Conservation (phyloP, 2,797 vertebrate genomes). For the Myotis planiceps region DNA sequence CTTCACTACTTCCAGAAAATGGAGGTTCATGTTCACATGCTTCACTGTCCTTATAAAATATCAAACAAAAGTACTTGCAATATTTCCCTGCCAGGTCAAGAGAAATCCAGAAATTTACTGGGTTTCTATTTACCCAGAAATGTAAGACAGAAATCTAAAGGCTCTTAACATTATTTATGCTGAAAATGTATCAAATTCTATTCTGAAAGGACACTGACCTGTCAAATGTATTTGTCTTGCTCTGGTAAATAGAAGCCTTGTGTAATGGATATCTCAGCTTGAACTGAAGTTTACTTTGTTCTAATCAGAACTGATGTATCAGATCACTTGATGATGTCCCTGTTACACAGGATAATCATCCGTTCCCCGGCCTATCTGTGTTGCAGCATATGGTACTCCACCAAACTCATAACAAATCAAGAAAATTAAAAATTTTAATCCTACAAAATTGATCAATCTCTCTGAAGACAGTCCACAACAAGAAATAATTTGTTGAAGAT, state of each 20-base stretch:
- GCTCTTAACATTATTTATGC: constrained; percentile 65
- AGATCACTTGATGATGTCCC: constrained; percentile 69
- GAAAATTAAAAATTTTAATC: constrained; percentile 10
- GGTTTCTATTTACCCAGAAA: constrained; percentile 64
- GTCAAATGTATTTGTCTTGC: constrained; percentile 72
- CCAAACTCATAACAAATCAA: constrained; percentile 50
- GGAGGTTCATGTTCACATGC: not conserved
- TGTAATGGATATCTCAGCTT: constrained; percentile 72
- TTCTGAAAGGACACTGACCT: constrained; percentile 73
- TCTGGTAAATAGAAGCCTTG: constrained; percentile 66
- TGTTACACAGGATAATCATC: constrained; percentile 51
- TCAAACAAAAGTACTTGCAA: constrained; percentile 46
- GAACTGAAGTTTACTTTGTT: constrained; percentile 76
- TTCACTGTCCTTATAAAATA: not conserved
- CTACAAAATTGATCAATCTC: not conserved
- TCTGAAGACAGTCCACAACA: constrained; percentile 13
- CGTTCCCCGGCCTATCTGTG: not conserved
- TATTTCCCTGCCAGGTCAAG: constrained; percentile 37
- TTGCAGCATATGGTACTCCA: constrained; percentile 34
- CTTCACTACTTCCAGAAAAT: not conserved
- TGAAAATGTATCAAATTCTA: constrained; percentile 73
- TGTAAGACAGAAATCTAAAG: constrained; percentile 69
- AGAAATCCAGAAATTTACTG: constrained; percentile 38
- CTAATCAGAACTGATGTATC: constrained; percentile 79
- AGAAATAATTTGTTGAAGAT: constrained; percentile 9